Evolutionary conservation across 1,140 invertebrate species (phyloP).

Genomic region (Meloidogyne chitwoodi): DNA sequence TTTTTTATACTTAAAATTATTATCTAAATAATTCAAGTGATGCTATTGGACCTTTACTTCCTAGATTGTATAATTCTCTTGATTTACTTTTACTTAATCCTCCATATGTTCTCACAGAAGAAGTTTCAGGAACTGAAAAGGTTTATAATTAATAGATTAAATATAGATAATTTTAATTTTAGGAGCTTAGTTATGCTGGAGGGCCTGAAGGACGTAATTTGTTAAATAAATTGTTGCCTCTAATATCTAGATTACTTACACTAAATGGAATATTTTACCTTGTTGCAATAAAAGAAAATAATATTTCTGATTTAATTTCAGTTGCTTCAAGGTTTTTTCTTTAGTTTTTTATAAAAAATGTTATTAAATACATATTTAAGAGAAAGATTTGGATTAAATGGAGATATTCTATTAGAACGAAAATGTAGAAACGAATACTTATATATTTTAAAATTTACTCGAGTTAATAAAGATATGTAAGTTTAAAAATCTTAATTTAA

Average conservation of each 20-base stretch:
- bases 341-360: constrained; percentile 2
- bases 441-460: constrained; percentile 45
- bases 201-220: constrained; percentile 43
- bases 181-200: constrained; percentile 53
- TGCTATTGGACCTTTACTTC: too few species aligned
- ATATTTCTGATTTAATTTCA: constrained; percentile 29
- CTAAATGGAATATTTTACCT: constrained; percentile 51
- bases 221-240: constrained; percentile 44
- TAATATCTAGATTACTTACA: constrained; percentile 43
- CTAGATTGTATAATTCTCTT: constrained; percentile 51
- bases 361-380: constrained; percentile 7
- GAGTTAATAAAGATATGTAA: not conserved
- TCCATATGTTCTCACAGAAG: constrained; percentile 83
- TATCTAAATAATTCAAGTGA: too few species aligned
- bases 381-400: constrained; percentile 19
- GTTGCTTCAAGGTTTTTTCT: constrained; percentile 1
- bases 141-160: not conserved
- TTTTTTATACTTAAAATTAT: too few species aligned
- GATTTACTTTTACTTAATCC: constrained; percentile 94
- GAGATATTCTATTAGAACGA: constrained; percentile 37
- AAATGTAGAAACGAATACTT: constrained; percentile 55
- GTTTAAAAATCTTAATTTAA: not conserved
- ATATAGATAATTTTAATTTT: constrained; percentile 14
- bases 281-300: constrained; percentile 51
- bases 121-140: constrained; percentile 29